Evolutionary conservation across 1,140 invertebrate genomes (phyloP).

Genomic region (Ips nitidus): DNA sequence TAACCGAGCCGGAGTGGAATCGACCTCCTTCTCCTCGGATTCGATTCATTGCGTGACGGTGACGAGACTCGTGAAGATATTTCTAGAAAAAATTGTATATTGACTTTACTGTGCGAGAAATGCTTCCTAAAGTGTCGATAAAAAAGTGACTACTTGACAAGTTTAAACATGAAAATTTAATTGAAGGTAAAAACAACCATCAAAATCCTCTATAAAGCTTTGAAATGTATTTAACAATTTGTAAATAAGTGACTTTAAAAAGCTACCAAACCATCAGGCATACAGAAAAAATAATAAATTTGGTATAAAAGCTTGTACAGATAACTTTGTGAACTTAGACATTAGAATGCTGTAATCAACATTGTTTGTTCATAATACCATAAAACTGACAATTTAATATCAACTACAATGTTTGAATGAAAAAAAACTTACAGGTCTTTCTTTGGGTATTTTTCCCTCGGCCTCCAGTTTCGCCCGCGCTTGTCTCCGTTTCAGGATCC

Average conservation of each 20-base stretch:
- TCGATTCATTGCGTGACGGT: conserved; percentile 97
- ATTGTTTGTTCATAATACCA: not conserved
- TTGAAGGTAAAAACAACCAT: too few relatives aligned
- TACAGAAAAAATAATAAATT: too few relatives aligned
- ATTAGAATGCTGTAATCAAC: too few relatives aligned
- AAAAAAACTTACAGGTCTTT: conserved; percentile 74
- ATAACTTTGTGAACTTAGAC: not conserved
- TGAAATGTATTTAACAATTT: too few relatives aligned
- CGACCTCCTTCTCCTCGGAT: conserved; percentile 94
- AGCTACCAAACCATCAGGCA: too few relatives aligned
- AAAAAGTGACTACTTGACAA: too few relatives aligned
- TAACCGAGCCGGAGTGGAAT: conserved; percentile 81
- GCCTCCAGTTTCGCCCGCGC: conserved; percentile 89
- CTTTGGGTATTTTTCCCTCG: conserved; percentile 94
- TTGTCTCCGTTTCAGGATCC: conserved; percentile 87
- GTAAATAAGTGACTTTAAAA: too few relatives aligned
- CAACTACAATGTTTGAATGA: not conserved
- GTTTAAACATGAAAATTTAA: not conserved
- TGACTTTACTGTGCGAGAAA: too few relatives aligned
- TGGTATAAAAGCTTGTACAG: not conserved
- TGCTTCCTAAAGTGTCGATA: too few relatives aligned
- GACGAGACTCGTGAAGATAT: conserved; percentile 98
- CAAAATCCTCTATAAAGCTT: too few relatives aligned
- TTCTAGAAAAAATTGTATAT: conserved; percentile 67
- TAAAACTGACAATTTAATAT: too few relatives aligned